Evolutionary conservation across 2,888 invertebrate species (phyloP).

Genomic region (Capitulum mitella): DNA sequence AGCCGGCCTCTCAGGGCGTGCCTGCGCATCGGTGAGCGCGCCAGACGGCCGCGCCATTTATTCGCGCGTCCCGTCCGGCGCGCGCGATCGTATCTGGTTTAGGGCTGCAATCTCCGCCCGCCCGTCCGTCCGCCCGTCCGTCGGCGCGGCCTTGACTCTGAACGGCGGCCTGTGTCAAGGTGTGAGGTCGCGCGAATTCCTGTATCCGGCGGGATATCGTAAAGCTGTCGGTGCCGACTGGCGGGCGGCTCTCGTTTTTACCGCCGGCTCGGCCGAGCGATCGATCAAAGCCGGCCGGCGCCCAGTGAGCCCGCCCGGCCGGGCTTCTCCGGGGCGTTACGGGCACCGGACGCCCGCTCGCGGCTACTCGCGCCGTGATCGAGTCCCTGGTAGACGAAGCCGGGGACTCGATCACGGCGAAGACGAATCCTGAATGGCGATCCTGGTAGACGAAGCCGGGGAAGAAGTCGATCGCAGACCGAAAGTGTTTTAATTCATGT

Average conservation of each 20-base stretch:
- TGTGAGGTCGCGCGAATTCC: constrained; percentile 23
- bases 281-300: background rate
- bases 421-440: no score
- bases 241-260: background rate
- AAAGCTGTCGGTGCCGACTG: background rate
- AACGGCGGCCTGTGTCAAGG: constrained; percentile 14
- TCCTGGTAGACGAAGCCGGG: no score
- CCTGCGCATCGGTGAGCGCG: background rate
- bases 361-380: background rate
- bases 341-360: background rate
- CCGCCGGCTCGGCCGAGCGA: background rate
- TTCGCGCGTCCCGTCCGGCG: background rate
- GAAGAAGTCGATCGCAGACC: no score
- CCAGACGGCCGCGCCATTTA: background rate
- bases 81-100: constrained; percentile 21
- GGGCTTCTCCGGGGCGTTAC: background rate
- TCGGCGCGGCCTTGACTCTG: constrained; percentile 7
- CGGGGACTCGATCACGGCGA: no score
- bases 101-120: background rate
- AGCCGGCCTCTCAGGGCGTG: no score
- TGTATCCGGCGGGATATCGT: background rate
- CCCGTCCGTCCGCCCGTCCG: background rate
- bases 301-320: background rate
- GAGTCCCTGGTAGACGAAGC: no score
- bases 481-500: no score